Percentiles rank a stretch among this genome's conserved stretches.
Evolutionary conservation across 2,113 vertebrate genomes (phyloP).

Genomic region (Gallinago jamesoni): DNA sequence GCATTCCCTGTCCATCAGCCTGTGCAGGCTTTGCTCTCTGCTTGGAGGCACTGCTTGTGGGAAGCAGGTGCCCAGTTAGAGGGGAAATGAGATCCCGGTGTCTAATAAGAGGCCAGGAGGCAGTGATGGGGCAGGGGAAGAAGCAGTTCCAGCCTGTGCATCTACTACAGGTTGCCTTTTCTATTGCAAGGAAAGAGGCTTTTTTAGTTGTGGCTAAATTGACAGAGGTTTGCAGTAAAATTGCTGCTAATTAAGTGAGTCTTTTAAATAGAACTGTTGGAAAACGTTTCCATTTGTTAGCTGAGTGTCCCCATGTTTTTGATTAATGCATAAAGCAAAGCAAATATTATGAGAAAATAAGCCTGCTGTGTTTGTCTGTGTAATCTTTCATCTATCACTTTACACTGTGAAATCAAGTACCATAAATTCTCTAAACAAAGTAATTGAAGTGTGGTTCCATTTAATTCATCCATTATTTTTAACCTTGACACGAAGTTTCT

Average conservation of each 20-base stretch:
- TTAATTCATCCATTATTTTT: constrained; percentile 4
- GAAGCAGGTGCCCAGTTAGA: fast-evolving
- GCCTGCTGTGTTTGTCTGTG: not conserved
- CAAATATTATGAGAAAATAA: not conserved
- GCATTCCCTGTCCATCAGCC: fast-evolving
- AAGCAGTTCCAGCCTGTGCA: fast-evolving
- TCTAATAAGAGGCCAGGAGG: fast-evolving
- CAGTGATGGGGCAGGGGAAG: fast-evolving
- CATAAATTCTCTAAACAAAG: not conserved
- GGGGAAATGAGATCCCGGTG: not conserved
- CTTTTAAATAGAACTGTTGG: not conserved
- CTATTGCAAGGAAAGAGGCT: too few species aligned
- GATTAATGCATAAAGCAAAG: not conserved
- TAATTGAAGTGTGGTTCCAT: not conserved
- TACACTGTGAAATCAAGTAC: not conserved
- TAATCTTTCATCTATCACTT: not conserved
- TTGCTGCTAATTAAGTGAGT: not conserved
- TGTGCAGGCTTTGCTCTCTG: not conserved
- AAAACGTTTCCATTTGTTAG: not conserved
- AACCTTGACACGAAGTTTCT: constrained; percentile 8
- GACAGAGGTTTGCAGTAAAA: not conserved
- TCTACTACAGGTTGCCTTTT: not conserved
- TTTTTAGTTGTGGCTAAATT: fast-evolving
- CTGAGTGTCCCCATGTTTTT: not conserved
- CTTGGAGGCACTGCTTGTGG: fast-evolving